A percentile compares a stretch with the other conserved stretches of the same genome.
Conservation (phyloP, 2,888 invertebrate species). For the Dicycla oo region DNA sequence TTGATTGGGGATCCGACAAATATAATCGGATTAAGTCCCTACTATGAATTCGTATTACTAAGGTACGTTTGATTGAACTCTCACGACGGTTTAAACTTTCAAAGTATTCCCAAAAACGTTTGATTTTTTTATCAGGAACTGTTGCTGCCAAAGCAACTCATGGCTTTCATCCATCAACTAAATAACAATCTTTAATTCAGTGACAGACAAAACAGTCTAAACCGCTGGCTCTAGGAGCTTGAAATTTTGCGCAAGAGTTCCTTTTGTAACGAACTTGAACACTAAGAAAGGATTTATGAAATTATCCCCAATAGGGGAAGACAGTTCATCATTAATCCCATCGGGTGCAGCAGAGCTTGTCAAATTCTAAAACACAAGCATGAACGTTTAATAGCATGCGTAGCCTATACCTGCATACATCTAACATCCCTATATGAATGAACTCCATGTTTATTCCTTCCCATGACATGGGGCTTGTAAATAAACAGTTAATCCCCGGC, state of each 20-base stretch:
- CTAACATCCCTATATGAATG: constrained; percentile 16
- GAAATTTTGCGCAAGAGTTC: background rate
- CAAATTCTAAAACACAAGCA: constrained; percentile 7
- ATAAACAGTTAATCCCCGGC: constrained; percentile 58
- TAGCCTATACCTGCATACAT: background rate
- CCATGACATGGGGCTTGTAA: constrained; percentile 51
- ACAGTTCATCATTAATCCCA: background rate
- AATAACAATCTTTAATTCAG: background rate
- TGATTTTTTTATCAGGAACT: background rate
- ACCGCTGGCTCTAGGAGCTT: background rate
- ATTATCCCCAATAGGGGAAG: background rate
- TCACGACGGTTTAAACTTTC: background rate
- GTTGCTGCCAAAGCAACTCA: no score
- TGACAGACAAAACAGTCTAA: background rate
- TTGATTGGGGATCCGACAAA: constrained; percentile 31
- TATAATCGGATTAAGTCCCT: constrained; percentile 36
- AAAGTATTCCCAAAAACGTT: background rate
- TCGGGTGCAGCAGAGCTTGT: background rate
- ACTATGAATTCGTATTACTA: background rate
- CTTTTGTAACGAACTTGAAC: background rate
- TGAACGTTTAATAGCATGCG: constrained; percentile 22
- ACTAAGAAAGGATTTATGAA: background rate
- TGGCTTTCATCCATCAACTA: no score
- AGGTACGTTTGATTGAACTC: constrained; percentile 11
- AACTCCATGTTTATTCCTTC: constrained; percentile 33